A percentile compares a stretch with the other conserved stretches of the same genome.
phyloP scores from a whole-genome alignment of 1,140 invertebrate genomes.

The Papilio glaucus region DNA sequence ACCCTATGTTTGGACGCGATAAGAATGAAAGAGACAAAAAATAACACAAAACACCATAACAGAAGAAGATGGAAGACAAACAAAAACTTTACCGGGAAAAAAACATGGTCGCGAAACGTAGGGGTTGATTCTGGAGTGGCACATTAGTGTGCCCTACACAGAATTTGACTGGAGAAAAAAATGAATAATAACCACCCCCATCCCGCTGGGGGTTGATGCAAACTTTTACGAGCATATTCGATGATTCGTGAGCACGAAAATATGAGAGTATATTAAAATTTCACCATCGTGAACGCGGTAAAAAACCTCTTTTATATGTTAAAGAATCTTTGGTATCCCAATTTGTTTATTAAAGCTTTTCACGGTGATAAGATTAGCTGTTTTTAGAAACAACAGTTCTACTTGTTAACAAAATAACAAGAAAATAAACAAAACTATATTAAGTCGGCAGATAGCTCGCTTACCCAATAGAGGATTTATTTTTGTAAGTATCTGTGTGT shows the following conservation, averaged over 20 bases:
- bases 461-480: no score
- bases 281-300: conserved; percentile 1
- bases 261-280: conserved; percentile 44
- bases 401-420: no score
- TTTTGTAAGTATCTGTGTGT: no score
- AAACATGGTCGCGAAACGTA: conserved; percentile 78
- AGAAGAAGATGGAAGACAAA: conserved; percentile 63
- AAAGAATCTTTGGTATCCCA: no score
- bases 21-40: conserved; percentile 50
- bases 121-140: conserved; percentile 73
- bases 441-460: no score
- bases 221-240: conserved; percentile 70
- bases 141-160: conserved; percentile 72
- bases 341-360: no score
- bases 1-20: conserved; percentile 65
- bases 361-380: no score
- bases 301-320: not conserved
- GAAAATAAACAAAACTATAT: no score
- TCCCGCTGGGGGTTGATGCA: conserved; percentile 42
- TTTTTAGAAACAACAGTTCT: no score
- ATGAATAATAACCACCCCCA: conserved; percentile 75
- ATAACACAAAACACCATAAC: conserved; percentile 12
- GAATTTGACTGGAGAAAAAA: conserved; percentile 70
- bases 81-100: conserved; percentile 72
- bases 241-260: conserved; percentile 45